Base-by-base conservation (phyloP, 2,113 vertebrate species). In the Platichthys flesus region DNA sequence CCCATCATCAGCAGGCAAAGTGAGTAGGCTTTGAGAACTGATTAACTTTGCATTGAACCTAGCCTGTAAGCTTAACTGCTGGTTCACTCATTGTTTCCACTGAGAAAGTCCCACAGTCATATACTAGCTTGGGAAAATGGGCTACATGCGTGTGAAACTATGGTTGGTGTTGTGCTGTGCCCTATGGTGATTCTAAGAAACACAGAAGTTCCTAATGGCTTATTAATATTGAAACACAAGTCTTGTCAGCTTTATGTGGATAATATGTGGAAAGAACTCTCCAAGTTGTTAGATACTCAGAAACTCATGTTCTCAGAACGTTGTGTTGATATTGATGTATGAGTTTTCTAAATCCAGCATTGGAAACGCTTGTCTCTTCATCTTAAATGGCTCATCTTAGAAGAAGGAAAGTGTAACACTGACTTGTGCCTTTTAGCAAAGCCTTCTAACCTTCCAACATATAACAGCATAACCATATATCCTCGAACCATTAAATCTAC, bases 11-110 rank as follows among this genome's bases (percentile, higher is more conserved):
- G 74, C 54, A 74, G 70, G 79, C 60, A 71, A 47, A 77, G 66
- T 81, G 64, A 79, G 65, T 85, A 77, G 79, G 76, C 73, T 81
- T 81, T 75, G 54, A 55, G 52, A 62, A 77, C 79, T 80, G 81
- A 85, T 90, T 85, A 77, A 84, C 61, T 87, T 78, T 75, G 83
- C 82, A 70, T 23, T 81, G 85, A 84, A 80, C 67, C 54, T 35
- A 79, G 81, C 69, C 68, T 83, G 2, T 55, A 72, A 82, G 76
- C 75, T 73, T 64, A 81, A 70, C 63, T 67, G 58, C 67, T 68
- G 63, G 16, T 45, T 79, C 82, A 91, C 51, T 92, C 85, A 91
- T 85, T 87, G 85, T 89, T 92, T 93, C 90, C 90, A 93, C 80
- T 78, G 76, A 84, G 67, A 88, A 82, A 86, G 82, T 85, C 84